Evolutionary conservation across 2,888 invertebrate species (phyloP).

Genomic region (Archips xylosteana): DNA sequence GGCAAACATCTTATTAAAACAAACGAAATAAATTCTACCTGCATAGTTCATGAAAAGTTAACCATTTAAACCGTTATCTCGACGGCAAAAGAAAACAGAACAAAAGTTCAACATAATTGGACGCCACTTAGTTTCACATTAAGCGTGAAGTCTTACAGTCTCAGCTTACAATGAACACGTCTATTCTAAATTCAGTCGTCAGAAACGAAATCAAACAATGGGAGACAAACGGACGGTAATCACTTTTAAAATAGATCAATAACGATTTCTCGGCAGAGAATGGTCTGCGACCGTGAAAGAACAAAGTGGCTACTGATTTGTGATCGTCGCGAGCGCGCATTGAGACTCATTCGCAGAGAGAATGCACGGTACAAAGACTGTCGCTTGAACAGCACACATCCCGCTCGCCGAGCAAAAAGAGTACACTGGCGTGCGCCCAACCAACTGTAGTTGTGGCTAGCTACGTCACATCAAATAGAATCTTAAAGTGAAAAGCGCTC

Average conservation of each 20-base stretch:
- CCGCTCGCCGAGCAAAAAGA: constrained; percentile 72
- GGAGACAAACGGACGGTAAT: constrained; percentile 67
- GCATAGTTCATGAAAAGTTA: constrained; percentile 40
- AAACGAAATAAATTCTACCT: constrained; percentile 40
- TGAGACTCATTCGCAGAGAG: constrained; percentile 70
- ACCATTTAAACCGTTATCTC: constrained; percentile 41
- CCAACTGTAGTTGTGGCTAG: constrained; percentile 73
- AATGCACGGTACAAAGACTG: constrained; percentile 59
- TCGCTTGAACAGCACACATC: constrained; percentile 52
- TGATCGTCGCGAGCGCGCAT: constrained; percentile 67
- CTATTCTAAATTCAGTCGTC: constrained; percentile 55
- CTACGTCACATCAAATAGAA: constrained; percentile 79
- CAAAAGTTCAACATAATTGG: constrained; percentile 52
- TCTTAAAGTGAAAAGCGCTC: constrained; percentile 60
- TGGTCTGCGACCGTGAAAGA: constrained; percentile 71
- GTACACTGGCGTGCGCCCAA: constrained; percentile 76
- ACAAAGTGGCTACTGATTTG: constrained; percentile 82
- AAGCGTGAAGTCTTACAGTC: constrained; percentile 64
- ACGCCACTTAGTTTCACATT: constrained; percentile 66
- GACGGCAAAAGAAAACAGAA: constrained; percentile 39
- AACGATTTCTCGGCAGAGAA: constrained; percentile 65
- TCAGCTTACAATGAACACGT: constrained; percentile 58
- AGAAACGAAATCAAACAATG: constrained; percentile 63
- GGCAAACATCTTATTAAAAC: constrained; percentile 27
- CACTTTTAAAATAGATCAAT: constrained; percentile 72